Conservation (phyloP, 2,797 vertebrate species). For the Austrolebias charrua region DNA sequence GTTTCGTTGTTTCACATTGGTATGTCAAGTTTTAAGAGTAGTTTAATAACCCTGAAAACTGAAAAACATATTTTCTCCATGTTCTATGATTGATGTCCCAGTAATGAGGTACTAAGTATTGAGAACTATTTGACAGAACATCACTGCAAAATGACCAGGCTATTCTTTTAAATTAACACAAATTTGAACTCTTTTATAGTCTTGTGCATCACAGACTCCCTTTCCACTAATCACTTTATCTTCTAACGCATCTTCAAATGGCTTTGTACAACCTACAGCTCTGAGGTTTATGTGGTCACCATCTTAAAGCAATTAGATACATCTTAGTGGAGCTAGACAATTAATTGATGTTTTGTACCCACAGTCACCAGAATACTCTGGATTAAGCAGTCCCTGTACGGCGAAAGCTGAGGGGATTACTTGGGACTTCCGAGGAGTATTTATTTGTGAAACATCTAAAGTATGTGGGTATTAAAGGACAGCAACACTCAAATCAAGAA, state of each 20-base stretch:
- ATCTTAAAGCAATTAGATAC: constrained; percentile 78
- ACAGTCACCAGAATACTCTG: constrained; percentile 63
- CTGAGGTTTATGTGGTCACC: constrained; percentile 68
- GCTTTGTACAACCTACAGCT: constrained; percentile 62
- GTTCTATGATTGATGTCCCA: no score
- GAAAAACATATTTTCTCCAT: no score
- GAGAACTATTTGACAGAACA: no score
- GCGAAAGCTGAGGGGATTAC: constrained; percentile 68
- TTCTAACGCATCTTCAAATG: constrained; percentile 75
- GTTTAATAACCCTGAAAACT: no score
- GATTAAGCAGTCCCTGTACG: constrained; percentile 68
- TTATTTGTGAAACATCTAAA: constrained; percentile 69
- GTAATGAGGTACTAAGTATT: no score
- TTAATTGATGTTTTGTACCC: constrained; percentile 76
- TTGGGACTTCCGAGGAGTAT: constrained; percentile 66
- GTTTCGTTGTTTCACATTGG: no score
- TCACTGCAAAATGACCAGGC: no score
- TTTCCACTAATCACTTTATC: constrained; percentile 74
- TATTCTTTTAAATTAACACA: constrained; percentile 66
- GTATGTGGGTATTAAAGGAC: constrained; percentile 13
- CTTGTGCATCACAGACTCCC: constrained; percentile 68
- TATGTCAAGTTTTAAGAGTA: no score
- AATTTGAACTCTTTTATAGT: constrained; percentile 71
- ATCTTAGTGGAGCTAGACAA: constrained; percentile 78
- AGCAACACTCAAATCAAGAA: neutral